Percentiles rank a stretch among this genome's conserved stretches.
These are phyloP conservation scores for Echeneis naucrates DNA, from an alignment of 2,797 vertebrate genomes.

Conservation along the genomic window DNA sequence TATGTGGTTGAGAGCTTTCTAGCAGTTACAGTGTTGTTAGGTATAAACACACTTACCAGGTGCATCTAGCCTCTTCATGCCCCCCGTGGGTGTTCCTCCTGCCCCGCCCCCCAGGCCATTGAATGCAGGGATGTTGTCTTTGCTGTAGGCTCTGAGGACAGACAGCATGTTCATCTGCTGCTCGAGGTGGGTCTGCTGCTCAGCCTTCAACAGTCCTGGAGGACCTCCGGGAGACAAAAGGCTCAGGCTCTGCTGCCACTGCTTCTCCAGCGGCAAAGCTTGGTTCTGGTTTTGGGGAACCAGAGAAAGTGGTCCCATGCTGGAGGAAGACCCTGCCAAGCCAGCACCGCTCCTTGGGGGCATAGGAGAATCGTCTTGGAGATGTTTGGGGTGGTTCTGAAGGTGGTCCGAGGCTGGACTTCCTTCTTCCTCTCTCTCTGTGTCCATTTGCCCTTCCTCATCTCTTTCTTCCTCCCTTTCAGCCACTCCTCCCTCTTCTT, in stretches of 20 bases:
- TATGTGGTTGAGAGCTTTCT: slow-evolving; percentile 29
- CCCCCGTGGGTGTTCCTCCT: slow-evolving; percentile 79
- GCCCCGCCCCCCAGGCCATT: slow-evolving; percentile 92
- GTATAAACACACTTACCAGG: slow-evolving; percentile 91
- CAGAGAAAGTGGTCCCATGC: slow-evolving; percentile 84
- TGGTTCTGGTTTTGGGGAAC: slow-evolving; percentile 86
- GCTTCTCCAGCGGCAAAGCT: slow-evolving; percentile 87
- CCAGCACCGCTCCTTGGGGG: slow-evolving; percentile 67
- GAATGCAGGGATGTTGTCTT: slow-evolving; percentile 94
- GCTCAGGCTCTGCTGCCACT: slow-evolving; percentile 89
- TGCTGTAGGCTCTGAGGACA: slow-evolving; percentile 97
- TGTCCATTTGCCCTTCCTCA: slow-evolving; percentile 85
- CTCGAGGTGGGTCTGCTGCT: slow-evolving; percentile 91
- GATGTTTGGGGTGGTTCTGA: slow-evolving; percentile 63
- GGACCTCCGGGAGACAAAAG: slow-evolving; percentile 89
- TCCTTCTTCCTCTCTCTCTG: slow-evolving; percentile 85
- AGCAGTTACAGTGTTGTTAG: slow-evolving; percentile 28
- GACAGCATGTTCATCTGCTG: slow-evolving; percentile 97
- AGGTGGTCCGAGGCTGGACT: slow-evolving; percentile 70
- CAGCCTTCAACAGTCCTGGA: slow-evolving; percentile 89
- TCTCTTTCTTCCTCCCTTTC: slow-evolving; percentile 87
- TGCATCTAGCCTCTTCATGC: slow-evolving; percentile 97
- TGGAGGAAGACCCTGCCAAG: slow-evolving; percentile 55
- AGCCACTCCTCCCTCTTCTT: slow-evolving; percentile 85
- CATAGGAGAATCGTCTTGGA: slow-evolving; percentile 62